Base-by-base conservation (phyloP, 2,797 vertebrate genomes). In the Novumbra hubbsi region DNA sequence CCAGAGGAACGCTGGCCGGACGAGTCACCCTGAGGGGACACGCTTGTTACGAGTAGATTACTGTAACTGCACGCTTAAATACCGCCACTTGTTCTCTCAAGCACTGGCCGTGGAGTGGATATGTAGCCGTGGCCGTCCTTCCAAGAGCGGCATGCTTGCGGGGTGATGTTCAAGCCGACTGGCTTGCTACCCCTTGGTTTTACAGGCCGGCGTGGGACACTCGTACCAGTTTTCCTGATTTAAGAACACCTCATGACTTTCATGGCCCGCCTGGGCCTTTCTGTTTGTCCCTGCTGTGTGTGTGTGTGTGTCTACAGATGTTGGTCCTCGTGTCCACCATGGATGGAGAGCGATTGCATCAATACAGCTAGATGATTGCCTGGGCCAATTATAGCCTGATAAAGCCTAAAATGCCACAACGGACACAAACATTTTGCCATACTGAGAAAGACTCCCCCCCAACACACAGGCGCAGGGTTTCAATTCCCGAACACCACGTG, bases 361-460 rank as follows among this genome's bases (percentile, higher is more conserved):
- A 83, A 79, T 78, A 79, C 80, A 83, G 64, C 69, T 84, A 80
- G 83, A 84, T 38, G 27, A 64, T 57, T 30, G 81, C 84, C 83
- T 86, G 34, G 16, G 55, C 75, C 71, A 76, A 69, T 72, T 88
- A 85, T 88, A 86, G 82, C 81, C 74, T 70, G 12, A 19, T 8
- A 15, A 68, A 76, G 68, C 79, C 74, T 79, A 84, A 86, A 87
- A 83, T 85, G 85, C 71, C 65, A 70, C 62, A 8, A 7, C 5
- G 41, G 34, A 28, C 69, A 73, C 60, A 71, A 68, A 77, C 49
- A 70, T 64, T 72, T 34, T 49, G 55, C 21, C 55, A 5, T 60
- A 60, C 21, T 24, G 55, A 27, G 21, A 14, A 60, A 60, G 55
- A 60, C 11, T 9, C n/a, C 52, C 52, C 17, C 15, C 21, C 21